These are phyloP conservation scores for Pithys albifrons DNA, from an alignment of 2,113 vertebrate species.

Conservation along the genomic window DNA sequence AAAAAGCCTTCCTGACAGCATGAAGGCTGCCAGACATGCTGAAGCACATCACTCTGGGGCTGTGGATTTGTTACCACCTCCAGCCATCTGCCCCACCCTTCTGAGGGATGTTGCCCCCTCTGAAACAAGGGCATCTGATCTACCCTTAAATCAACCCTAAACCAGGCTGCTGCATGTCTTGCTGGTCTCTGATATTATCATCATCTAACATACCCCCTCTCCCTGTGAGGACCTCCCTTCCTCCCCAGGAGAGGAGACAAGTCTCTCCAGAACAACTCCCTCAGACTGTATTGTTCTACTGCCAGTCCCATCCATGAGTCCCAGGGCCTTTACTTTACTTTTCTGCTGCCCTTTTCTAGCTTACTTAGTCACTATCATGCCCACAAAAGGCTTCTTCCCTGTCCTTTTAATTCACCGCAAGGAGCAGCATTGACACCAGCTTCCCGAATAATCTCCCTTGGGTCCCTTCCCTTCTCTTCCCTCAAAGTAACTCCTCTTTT, in stretches of 20 bases:
- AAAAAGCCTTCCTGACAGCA: not conserved
- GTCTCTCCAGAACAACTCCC: not conserved
- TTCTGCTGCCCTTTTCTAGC: not conserved
- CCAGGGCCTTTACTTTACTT: not conserved
- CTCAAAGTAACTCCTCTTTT: not conserved
- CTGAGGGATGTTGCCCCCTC: not conserved
- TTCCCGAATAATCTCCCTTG: not conserved
- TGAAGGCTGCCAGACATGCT: not conserved
- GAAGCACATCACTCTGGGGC: not conserved
- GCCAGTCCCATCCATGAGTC: not conserved
- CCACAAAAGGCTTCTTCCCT: not conserved
- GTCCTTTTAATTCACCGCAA: not conserved
- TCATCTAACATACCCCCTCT: not conserved
- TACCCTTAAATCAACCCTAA: not conserved
- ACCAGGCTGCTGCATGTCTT: not conserved
- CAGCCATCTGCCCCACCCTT: constrained; percentile 7
- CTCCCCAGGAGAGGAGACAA: not conserved
- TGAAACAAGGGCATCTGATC: constrained; percentile 10
- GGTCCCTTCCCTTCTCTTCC: not conserved
- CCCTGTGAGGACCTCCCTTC: not conserved
- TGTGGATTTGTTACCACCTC: not conserved
- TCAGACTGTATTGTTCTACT: not conserved
- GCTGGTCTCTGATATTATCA: not conserved
- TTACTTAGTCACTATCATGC: not conserved
- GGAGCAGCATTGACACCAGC: not conserved